Percentiles rank a stretch among this genome's conserved stretches.
phyloP scores from a whole-genome alignment of 1,140 invertebrate species.

The Metaphire vulgaris region DNA sequence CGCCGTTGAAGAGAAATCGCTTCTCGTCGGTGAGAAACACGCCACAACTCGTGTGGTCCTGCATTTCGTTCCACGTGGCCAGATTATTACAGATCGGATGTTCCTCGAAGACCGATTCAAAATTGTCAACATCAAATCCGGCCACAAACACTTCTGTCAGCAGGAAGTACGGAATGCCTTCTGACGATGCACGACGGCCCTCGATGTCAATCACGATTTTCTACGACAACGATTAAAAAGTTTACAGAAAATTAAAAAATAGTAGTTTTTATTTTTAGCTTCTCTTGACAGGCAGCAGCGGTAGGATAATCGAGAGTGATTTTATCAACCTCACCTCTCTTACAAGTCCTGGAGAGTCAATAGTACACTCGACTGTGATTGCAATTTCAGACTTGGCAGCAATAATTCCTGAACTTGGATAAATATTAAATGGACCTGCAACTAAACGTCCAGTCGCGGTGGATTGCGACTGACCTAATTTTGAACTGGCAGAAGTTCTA shows the following conservation, averaged over 20 bases:
- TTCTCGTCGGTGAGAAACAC: conserved; percentile 51
- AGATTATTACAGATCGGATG: conserved; percentile 33
- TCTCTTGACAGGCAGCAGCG: too few relatives aligned
- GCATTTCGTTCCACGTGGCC: neutral
- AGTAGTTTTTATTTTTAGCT: too few relatives aligned
- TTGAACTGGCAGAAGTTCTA: too few relatives aligned
- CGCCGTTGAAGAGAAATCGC: conserved; percentile 51
- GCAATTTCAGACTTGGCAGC: neutral
- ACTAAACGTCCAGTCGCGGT: too few relatives aligned
- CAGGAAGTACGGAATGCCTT: conserved; percentile 49
- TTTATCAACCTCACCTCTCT: neutral
- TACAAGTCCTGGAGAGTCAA: neutral
- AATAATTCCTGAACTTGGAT: neutral
- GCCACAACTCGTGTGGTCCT: conserved; percentile 35
- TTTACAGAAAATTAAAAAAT: too few relatives aligned
- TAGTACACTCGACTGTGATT: neutral
- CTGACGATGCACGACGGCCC: conserved; percentile 39
- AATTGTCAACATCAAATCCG: conserved; percentile 44
- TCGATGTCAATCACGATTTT: conserved; percentile 36
- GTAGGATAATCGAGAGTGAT: too few relatives aligned
- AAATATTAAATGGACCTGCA: neutral
- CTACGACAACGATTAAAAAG: too few relatives aligned
- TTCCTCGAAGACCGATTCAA: conserved; percentile 52
- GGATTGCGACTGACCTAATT: too few relatives aligned
- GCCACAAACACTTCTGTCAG: conserved; percentile 50